Base-by-base conservation (phyloP, 2,113 vertebrate species). In the Rhinoptilus africanus region DNA sequence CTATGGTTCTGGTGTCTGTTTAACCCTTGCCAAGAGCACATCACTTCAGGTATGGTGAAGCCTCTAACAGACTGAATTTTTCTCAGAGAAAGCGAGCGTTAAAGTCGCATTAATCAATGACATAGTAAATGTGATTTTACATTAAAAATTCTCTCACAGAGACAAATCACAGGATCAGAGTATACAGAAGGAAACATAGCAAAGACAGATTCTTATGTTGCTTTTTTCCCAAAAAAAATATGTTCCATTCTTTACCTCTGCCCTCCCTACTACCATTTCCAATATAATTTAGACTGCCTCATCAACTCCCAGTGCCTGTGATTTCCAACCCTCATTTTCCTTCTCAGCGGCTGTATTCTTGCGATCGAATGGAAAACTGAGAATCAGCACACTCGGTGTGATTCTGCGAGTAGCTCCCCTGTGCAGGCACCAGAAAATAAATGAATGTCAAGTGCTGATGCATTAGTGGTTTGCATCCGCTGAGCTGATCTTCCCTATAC, bases 131-230 rank as follows among this genome's bases (percentile, higher is more conserved):
- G 17, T 14, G 10, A 8, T 34, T 92, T 92, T 82, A 59, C 20
- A n/a, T 23, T 35, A 68, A 75, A 32, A 30, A 79, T 63, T 72
- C 34, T 82, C 51, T 64, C 34, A 57, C 3, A 73, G 51, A 54
- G 11, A 35, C 1, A 3, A 6, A 53, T 39, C 1, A 2, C 15
- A 62, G 24, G 15, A 73, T 50, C 2, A 0, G 19, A 48, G 10
- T 7, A 6, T 6, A 82, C 32, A 37, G 28, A 67, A 64, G 35
- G 7, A 79, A 79, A 56, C 9, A 64, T 0, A 83, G 10, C 4
- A 73, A 66, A 62, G 3, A 14, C 8, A 56, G 21, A 51, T 41
- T 54, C 56, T 62, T 68, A 35, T 5, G 3, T 27, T 74, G 16
- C 21, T 14, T 54, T 15, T 19, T 24, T 19, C 21, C 30, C 16